phyloP scores from a whole-genome alignment of 2,113 vertebrate genomes.

The Myodes glareolus region DNA sequence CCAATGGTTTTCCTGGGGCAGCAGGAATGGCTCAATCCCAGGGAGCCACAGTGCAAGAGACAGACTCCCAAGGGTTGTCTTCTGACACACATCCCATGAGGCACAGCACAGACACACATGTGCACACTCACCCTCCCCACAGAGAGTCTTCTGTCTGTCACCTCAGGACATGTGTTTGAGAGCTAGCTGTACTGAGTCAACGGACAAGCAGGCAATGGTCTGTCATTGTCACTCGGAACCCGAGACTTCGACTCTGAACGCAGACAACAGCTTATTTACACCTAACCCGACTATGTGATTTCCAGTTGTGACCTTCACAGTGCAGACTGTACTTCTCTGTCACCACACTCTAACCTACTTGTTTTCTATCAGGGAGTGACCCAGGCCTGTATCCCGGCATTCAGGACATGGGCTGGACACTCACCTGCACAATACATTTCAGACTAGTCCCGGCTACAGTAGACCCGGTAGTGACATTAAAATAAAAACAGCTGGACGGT shows the following conservation, averaged over 20 bases:
- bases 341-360: neutral
- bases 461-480: neutral
- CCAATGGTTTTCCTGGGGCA: neutral
- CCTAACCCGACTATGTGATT: neutral
- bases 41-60: neutral
- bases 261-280: neutral
- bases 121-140: too few species aligned
- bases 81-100: neutral
- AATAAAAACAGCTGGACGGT: neutral
- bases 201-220: neutral
- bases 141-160: neutral
- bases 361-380: neutral
- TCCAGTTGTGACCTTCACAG: neutral
- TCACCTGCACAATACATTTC: neutral
- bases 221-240: neutral
- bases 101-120: too few species aligned
- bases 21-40: neutral
- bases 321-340: neutral
- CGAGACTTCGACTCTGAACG: neutral
- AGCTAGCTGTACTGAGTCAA: neutral
- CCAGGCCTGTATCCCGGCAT: too few species aligned
- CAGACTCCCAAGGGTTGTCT: neutral
- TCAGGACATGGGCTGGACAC: neutral
- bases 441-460: neutral
- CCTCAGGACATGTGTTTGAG: neutral